Conservation (phyloP, 2,113 vertebrate genomes). For the Trogon surrucura region DNA sequence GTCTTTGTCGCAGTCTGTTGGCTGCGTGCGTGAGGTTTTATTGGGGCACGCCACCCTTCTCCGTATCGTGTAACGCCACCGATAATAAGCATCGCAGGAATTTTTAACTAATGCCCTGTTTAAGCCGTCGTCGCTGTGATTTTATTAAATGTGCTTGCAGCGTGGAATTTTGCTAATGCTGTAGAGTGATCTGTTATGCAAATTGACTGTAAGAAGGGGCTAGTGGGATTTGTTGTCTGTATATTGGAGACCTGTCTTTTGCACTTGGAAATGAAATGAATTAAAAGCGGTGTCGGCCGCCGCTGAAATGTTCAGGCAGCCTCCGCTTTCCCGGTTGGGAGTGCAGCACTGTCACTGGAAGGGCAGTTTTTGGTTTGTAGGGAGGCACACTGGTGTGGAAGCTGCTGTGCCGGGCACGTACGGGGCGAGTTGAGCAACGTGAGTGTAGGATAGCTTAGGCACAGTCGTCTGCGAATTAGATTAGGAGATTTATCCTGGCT, state of each 20-base stretch:
- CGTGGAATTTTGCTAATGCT: conserved; percentile 20
- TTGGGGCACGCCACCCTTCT: not conserved
- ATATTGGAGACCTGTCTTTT: not conserved
- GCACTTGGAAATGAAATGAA: not conserved
- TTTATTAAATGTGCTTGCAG: conserved; percentile 53
- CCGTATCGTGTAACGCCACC: not conserved
- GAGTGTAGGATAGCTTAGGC: not conserved
- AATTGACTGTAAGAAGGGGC: conserved; percentile 20
- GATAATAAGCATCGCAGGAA: conserved; percentile 37
- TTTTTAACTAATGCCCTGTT: conserved; percentile 6
- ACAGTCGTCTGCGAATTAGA: not conserved
- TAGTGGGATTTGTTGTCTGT: conserved; percentile 19
- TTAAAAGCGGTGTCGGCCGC: not conserved
- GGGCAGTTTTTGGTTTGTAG: not conserved
- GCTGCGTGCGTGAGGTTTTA: not conserved
- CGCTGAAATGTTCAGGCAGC: not conserved
- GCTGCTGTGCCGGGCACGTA: not conserved
- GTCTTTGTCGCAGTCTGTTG: conserved; percentile 25
- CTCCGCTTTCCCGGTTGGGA: not conserved
- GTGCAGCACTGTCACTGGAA: fast-evolving
- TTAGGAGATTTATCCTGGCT: not conserved
- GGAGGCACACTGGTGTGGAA: not conserved
- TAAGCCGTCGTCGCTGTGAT: not conserved
- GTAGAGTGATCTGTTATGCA: conserved; percentile 35
- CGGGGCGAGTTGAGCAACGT: not conserved